A percentile compares a stretch with the other conserved stretches of the same genome.
These are phyloP conservation scores for Muraenolepis orangiensis DNA, from an alignment of 2,797 vertebrate species.

Conservation along the genomic window DNA sequence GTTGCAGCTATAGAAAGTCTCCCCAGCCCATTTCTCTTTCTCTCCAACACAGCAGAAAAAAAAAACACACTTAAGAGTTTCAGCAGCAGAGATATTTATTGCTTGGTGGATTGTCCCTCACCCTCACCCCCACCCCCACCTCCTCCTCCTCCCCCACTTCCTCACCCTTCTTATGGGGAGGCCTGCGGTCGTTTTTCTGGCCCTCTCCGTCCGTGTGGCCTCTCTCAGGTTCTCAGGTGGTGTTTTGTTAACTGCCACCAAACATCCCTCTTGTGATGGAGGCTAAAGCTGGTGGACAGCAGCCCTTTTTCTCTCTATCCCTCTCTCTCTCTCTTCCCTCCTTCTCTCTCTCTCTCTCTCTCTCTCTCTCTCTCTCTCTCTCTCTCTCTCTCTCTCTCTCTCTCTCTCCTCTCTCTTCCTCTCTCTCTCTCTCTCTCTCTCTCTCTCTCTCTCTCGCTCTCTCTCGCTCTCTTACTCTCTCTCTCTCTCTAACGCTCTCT, in stretches of 20 bases:
- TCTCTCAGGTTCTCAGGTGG: slow-evolving; percentile 64
- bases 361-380: too few species aligned
- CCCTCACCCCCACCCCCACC: slow-evolving; percentile 24
- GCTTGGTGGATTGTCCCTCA: slow-evolving; percentile 60
- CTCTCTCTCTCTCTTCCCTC: too few species aligned
- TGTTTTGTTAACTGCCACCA: slow-evolving; percentile 50
- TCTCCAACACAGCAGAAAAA: slow-evolving; percentile 19
- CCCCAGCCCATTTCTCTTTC: slow-evolving; percentile 30
- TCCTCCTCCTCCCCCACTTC: slow-evolving; percentile 33
- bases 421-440: background rate
- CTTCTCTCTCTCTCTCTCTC: too few species aligned
- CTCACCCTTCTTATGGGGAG: background rate
- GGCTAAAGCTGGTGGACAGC: slow-evolving; percentile 56
- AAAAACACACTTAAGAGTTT: slow-evolving; percentile 51
- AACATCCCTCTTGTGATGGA: slow-evolving; percentile 55
- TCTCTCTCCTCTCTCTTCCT: background rate
- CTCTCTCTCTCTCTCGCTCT: too few species aligned
- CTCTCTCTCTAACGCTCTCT: too few species aligned
- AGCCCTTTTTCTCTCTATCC: background rate
- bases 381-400: background rate
- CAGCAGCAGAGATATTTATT: slow-evolving; percentile 69
- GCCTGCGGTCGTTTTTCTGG: too few species aligned
- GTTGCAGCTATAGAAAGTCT: slow-evolving; percentile 34
- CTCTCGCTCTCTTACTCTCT: too few species aligned
- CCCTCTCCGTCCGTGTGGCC: slow-evolving; percentile 34